Evolutionary conservation across 1,140 invertebrate genomes (phyloP).

Genomic region (Drosophila athabasca): DNA sequence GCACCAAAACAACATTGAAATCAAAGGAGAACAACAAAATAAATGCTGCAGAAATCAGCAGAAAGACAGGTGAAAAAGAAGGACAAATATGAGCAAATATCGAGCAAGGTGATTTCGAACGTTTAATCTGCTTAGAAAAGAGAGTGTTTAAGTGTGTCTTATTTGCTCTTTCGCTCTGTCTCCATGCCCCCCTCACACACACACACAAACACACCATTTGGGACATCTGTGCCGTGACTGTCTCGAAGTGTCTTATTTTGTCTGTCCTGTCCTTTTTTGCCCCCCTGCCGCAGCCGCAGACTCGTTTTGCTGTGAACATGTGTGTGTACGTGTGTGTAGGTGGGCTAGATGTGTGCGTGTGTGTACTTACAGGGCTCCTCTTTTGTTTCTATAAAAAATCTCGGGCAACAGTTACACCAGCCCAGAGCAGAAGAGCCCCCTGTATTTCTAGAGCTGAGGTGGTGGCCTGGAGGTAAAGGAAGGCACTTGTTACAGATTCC

Average conservation of each 20-base stretch:
- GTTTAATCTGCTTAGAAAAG: slow-evolving; percentile 13
- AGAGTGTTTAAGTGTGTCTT: slow-evolving; percentile 18
- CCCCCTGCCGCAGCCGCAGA: slow-evolving; percentile 26
- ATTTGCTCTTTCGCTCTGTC: slow-evolving; percentile 8
- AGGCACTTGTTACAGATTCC: slow-evolving; percentile 71
- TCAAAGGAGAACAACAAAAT: slow-evolving; percentile 18
- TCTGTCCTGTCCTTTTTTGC: slow-evolving; percentile 30
- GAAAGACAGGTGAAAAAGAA: slow-evolving; percentile 5
- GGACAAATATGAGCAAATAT: slow-evolving; percentile 9
- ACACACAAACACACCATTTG: neutral
- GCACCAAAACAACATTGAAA: too few species aligned
- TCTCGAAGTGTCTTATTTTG: slow-evolving; percentile 22
- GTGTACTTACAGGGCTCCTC: slow-evolving; percentile 11
- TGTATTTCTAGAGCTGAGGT: slow-evolving; percentile 12
- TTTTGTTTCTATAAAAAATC: neutral
- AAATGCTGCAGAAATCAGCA: slow-evolving; percentile 26
- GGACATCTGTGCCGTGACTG: slow-evolving; percentile 40
- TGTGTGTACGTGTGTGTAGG: neutral
- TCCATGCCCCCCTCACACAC: neutral
- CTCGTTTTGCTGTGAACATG: slow-evolving; percentile 36
- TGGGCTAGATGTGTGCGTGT: slow-evolving; percentile 20
- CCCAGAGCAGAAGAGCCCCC: slow-evolving; percentile 1
- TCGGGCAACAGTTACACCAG: too few species aligned
- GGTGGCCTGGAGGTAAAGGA: slow-evolving; percentile 1
- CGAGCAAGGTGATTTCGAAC: slow-evolving; percentile 27